Evolutionary conservation across 2,113 vertebrate species (phyloP), one percentile per base, ranked within the genome.

Genomic region (Saguinus midas): DNA sequence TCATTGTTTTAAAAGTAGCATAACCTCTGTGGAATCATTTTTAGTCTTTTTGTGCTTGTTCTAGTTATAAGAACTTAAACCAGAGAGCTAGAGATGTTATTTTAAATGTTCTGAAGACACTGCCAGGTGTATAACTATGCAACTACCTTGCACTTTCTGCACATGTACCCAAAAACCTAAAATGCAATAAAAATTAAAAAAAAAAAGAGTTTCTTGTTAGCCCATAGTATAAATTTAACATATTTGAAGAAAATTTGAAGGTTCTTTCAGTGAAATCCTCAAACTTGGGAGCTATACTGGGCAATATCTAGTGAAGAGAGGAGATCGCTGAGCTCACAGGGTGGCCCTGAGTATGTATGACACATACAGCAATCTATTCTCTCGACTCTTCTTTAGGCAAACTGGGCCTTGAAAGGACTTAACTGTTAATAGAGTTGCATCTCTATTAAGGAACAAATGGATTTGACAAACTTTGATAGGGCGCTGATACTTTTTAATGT

Each of bases 1-100:
- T 87, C 40, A 88, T 72, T 94, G 0, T 82, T 98, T 97, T 96
- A 64, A 75, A 96, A 97, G 68, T 86, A 88, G 43, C 57, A 76
- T 68, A 55, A 0, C 21, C 61, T 97, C 79, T 64, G 45, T 81
- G 40, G 94, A 94, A 79, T 96, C 58, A 94, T 86, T 84, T 85
- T 61, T 85, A 66, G 27, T 92, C 95, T 96, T 50, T 72, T 94
- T 20, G 2, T 89, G 92, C 17, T 96, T 95, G 40, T 90, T 95
- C 48, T 91, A 6, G 37, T 95, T 97, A 13, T 84, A 95, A 79
- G 80, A 92, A 83, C 11, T 97, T 95, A 50, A 50, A 73, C 32
- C 14, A 95, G 92, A 95, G 94, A 95, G 57, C 45, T 82, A 78
- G 72, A 90, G 37, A 64, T 68, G 5, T 66, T 81, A 78, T 76